Conservation (phyloP, 2,888 invertebrate genomes). For the Phengaris arion region DNA sequence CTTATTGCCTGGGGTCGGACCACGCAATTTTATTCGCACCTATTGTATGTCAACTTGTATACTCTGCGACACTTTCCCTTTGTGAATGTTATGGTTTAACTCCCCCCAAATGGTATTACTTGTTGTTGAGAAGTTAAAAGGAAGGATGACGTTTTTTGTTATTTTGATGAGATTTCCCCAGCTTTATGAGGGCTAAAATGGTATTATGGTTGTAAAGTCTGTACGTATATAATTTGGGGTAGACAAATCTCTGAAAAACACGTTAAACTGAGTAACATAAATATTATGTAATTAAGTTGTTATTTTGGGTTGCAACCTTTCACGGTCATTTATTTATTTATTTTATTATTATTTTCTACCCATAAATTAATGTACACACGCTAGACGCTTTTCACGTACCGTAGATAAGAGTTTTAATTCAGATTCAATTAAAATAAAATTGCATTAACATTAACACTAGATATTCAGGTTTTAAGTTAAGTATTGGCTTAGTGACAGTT, state of each 20-base stretch:
- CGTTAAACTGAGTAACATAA: not conserved
- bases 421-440: no score
- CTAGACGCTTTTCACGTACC: no score
- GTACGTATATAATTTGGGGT: not conserved
- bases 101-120: conserved; percentile 25
- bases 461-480: no score
- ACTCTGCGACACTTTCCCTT: conserved; percentile 72
- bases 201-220: conserved; percentile 10
- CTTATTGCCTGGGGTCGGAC: conserved; percentile 73
- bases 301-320: not conserved
- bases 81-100: conserved; percentile 67
- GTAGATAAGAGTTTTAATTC: no score
- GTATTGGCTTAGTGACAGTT: no score
- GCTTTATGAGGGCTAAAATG: conserved; percentile 24
- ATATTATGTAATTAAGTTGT: not conserved
- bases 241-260: conserved; percentile 2
- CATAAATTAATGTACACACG: no score
- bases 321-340: no score
- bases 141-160: conserved; percentile 21
- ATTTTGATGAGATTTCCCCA: not conserved
- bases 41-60: conserved; percentile 67
- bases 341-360: no score
- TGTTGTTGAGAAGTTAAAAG: conserved; percentile 4
- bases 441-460: no score
- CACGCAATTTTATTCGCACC: conserved; percentile 73